A percentile compares a stretch with the other conserved stretches of the same genome.
phyloP scores from a whole-genome alignment of 2,113 vertebrate genomes.

The Corydoras sp. region DNA sequence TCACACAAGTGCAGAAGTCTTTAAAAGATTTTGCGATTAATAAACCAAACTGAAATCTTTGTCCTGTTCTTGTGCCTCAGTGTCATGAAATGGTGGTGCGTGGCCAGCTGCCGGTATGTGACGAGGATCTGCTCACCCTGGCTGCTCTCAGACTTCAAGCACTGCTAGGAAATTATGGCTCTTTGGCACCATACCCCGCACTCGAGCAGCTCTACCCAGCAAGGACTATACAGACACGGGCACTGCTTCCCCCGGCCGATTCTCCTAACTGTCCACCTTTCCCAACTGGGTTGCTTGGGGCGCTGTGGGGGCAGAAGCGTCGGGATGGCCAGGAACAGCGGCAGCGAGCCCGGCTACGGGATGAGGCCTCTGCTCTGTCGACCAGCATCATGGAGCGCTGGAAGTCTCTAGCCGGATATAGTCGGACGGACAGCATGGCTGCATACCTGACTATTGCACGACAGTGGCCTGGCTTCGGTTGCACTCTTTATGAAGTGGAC shows the following conservation, averaged over 20 bases:
- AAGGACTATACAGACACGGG: constrained; percentile 63
- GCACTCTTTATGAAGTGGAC: constrained; percentile 86
- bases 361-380: constrained; percentile 70
- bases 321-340: constrained; percentile 72
- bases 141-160: constrained; percentile 83
- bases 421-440: constrained; percentile 80
- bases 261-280: constrained; percentile 51
- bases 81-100: constrained; percentile 86
- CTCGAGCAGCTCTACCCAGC: constrained; percentile 77
- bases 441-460: constrained; percentile 81
- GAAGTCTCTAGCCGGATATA: constrained; percentile 82
- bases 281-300: constrained; percentile 72
- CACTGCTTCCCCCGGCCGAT: constrained; percentile 58
- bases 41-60: background rate
- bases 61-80: constrained; percentile 49
- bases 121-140: constrained; percentile 80
- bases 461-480: constrained; percentile 89
- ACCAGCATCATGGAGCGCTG: constrained; percentile 81
- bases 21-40: background rate
- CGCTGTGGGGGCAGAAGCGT: constrained; percentile 82
- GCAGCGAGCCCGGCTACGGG: constrained; percentile 67
- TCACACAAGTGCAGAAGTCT: background rate
- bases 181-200: constrained; percentile 69
- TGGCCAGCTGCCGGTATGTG: constrained; percentile 78
- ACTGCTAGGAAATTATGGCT: constrained; percentile 81